A percentile compares a stretch with the other conserved stretches of the same genome.
phyloP scores from a whole-genome alignment of 2,797 vertebrate genomes.

The Margarornis squamiger region DNA sequence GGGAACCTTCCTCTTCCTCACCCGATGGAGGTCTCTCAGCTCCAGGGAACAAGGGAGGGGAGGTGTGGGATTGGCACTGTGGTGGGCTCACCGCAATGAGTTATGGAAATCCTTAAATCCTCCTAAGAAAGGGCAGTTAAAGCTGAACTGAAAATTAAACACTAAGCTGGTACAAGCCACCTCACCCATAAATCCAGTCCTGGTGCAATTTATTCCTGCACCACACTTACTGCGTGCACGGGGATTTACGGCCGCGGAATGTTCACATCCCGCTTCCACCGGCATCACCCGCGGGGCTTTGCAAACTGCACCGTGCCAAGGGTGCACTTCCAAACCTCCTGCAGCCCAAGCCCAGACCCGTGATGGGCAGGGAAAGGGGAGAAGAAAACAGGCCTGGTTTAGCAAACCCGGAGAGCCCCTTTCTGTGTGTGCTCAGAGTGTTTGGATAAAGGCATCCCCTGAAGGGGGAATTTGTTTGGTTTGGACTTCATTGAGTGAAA shows the following conservation, averaged over 20 bases:
- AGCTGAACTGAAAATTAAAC: slow-evolving; percentile 47
- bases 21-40: fast-evolving
- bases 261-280: neutral
- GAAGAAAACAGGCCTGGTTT: neutral
- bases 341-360: fast-evolving
- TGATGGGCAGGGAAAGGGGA: neutral
- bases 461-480: slow-evolving; percentile 66
- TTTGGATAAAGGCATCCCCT: slow-evolving; percentile 43
- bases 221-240: neutral
- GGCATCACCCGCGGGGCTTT: neutral
- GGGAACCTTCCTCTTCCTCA: neutral
- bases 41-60: neutral
- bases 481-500: slow-evolving; percentile 71
- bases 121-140: slow-evolving; percentile 18
- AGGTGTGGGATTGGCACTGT: neutral
- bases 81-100: neutral
- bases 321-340: neutral
- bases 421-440: slow-evolving; percentile 16
- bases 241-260: neutral
- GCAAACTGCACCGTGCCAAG: fast-evolving
- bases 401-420: neutral
- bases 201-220: neutral
- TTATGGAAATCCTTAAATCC: slow-evolving; percentile 40
- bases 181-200: slow-evolving; percentile 24
- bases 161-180: slow-evolving; percentile 27